A percentile compares a stretch with the other conserved stretches of the same genome.
These are phyloP conservation scores for Patella caerulea DNA, from an alignment of 2,888 invertebrate genomes.

Conservation along the genomic window DNA sequence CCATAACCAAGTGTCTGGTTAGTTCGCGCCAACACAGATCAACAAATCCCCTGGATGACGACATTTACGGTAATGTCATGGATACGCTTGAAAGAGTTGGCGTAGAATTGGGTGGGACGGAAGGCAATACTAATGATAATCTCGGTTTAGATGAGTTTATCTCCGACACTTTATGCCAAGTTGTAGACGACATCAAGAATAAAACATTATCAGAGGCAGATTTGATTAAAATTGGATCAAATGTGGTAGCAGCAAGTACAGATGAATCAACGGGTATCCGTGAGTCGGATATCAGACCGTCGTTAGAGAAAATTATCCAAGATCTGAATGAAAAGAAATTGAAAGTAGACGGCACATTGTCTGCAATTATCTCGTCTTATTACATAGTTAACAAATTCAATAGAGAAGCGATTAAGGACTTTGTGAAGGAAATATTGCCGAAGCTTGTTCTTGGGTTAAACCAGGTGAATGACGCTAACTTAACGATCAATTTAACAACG, in stretches of 20 bases:
- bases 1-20: conserved; percentile 42
- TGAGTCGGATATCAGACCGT: conserved; percentile 14
- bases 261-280: not conserved
- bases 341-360: conserved; percentile 31
- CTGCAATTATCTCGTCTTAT: conserved; percentile 36
- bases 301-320: conserved; percentile 24
- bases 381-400: conserved; percentile 22
- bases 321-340: conserved; percentile 24
- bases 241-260: conserved; percentile 37
- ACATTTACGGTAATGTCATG: too few relatives aligned
- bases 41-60: not conserved
- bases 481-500: not conserved
- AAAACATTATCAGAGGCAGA: conserved; percentile 39
- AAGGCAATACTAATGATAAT: conserved; percentile 32
- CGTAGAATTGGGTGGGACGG: not conserved
- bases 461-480: not conserved
- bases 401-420: conserved; percentile 21
- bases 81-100: not conserved
- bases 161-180: conserved; percentile 37
- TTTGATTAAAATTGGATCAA: conserved; percentile 36
- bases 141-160: conserved; percentile 49
- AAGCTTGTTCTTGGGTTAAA: conserved; percentile 17
- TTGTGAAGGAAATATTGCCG: conserved; percentile 14
- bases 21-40: conserved; percentile 20
- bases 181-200: conserved; percentile 43